Evolutionary conservation across 1,140 invertebrate species (phyloP).

Genomic region (Venustaconcha ellipsiformis): DNA sequence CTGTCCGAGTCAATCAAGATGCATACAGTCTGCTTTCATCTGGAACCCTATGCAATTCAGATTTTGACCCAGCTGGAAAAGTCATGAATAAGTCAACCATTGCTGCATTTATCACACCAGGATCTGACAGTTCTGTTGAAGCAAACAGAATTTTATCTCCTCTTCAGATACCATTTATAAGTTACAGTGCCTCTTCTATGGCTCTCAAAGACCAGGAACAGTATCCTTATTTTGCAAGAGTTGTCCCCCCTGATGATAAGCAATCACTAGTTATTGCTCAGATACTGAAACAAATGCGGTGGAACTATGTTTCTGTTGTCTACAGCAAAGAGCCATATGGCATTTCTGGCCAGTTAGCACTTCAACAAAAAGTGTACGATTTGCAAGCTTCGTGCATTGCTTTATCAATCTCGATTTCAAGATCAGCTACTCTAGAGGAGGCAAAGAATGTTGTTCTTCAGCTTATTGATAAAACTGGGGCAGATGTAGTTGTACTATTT

Average conservation of each 20-base stretch:
- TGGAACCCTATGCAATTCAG: slow-evolving; percentile 53
- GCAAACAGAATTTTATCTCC: slow-evolving; percentile 52
- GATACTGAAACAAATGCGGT: slow-evolving; percentile 78
- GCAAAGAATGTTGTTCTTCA: slow-evolving; percentile 30
- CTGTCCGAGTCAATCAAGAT: slow-evolving; percentile 56
- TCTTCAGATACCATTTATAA: slow-evolving; percentile 70
- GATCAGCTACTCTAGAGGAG: slow-evolving; percentile 21
- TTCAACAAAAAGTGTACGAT: slow-evolving; percentile 28
- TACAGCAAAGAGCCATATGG: slow-evolving; percentile 74
- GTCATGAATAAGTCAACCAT: slow-evolving; percentile 39
- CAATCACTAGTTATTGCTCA: slow-evolving; percentile 81
- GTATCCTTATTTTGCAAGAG: slow-evolving; percentile 82
- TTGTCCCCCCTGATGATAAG: slow-evolving; percentile 82
- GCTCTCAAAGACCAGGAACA: slow-evolving; percentile 80
- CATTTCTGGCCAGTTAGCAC: slow-evolving; percentile 24
- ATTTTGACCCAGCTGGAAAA: slow-evolving; percentile 21
- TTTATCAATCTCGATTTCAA: slow-evolving; percentile 6
- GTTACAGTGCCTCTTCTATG: slow-evolving; percentile 80
- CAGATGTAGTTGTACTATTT: slow-evolving; percentile 53
- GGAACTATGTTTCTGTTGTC: slow-evolving; percentile 83
- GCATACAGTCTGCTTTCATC: slow-evolving; percentile 64
- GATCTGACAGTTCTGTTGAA: slow-evolving; percentile 46
- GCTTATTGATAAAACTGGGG: slow-evolving; percentile 27
- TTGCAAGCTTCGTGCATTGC: slow-evolving; percentile 37
- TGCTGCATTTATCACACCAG: slow-evolving; percentile 56